Base-by-base conservation (phyloP, 2,888 invertebrate genomes). In the Chymomyza fuscimana region DNA sequence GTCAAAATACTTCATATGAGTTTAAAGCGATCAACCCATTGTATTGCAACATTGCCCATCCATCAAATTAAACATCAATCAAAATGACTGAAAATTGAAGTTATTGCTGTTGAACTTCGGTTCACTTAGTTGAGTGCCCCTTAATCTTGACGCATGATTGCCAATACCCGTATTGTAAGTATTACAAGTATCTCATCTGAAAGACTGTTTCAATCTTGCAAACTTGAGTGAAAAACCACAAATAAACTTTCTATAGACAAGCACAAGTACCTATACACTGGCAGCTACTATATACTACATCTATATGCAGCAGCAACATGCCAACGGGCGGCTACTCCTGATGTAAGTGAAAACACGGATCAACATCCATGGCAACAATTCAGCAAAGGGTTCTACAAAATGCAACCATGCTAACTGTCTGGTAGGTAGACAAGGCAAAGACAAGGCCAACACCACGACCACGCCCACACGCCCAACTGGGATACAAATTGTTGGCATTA, bases 341-440 rank as follows among this genome's bases (percentile, higher is more conserved):
- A 83, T 87, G 78, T 87, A 86, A 84, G 83, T 84, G 83, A 84
- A 84, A 84, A 87, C 83, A 87, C 83, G 83, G 83, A 84, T 84
- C 83, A 84, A 86, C 83, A 81, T 88, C 40, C 69, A 86, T 81
- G 86, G 87, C 83, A 84, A 84, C 40, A 46, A 46, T 46, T 83
- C 83, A 87, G 83, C 87, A 79, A 67, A 72, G 74, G 69, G 51
- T 15, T n/a, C 51, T 71, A 71, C 22, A 25, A 19, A 54, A 19
- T 54, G 52, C 52, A 19, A 16, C 67, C 61, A 65, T 9, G 7
- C 58, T 29, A 19, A 22, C 32, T 36, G 40, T n/a, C 60, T 69
- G 63, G 65, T 61, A 66, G 67, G 69, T 63, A 78, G 80, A 82
- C 78, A 82, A 85, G 85, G 76, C 77, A 82, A 87, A 80, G 83